phyloP scores from a whole-genome alignment of 2,888 invertebrate genomes.

The Leucophora obtusa region DNA sequence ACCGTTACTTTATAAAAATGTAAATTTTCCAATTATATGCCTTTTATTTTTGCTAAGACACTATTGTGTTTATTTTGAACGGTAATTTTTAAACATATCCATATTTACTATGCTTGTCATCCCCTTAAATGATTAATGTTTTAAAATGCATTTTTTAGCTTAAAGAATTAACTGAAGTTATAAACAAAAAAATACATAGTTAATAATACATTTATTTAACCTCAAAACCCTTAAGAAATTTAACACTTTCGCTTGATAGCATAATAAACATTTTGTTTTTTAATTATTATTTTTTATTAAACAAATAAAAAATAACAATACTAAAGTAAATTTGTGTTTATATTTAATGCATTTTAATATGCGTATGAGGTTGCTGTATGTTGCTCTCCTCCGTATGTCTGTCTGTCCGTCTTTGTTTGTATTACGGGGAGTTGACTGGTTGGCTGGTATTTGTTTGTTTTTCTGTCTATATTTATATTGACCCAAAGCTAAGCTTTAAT shows the following conservation, averaged over 20 bases:
- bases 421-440: not conserved
- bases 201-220: conserved; percentile 11
- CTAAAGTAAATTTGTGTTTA: not conserved
- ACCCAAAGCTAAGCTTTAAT: conserved; percentile 53
- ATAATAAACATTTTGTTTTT: conserved; percentile 8
- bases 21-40: no score
- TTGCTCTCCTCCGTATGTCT: not conserved
- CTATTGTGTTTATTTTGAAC: not conserved
- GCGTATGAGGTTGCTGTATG: not conserved
- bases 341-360: conserved; percentile 6
- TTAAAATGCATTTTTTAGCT: not conserved
- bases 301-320: conserved; percentile 6
- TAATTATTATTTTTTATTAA: not conserved
- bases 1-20: no score
- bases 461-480: conserved; percentile 48
- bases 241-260: conserved; percentile 45
- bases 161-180: not conserved
- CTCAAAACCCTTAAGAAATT: conserved; percentile 26
- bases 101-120: not conserved
- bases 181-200: not conserved
- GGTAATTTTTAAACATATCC: not conserved
- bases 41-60: not conserved
- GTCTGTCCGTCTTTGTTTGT: conserved; percentile 1
- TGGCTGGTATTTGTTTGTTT: conserved; percentile 18
- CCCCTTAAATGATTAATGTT: not conserved